A percentile compares a stretch with the other conserved stretches of the same genome.
phyloP scores from a whole-genome alignment of 2,113 vertebrate species.

The Rhizomys pruinosus region DNA sequence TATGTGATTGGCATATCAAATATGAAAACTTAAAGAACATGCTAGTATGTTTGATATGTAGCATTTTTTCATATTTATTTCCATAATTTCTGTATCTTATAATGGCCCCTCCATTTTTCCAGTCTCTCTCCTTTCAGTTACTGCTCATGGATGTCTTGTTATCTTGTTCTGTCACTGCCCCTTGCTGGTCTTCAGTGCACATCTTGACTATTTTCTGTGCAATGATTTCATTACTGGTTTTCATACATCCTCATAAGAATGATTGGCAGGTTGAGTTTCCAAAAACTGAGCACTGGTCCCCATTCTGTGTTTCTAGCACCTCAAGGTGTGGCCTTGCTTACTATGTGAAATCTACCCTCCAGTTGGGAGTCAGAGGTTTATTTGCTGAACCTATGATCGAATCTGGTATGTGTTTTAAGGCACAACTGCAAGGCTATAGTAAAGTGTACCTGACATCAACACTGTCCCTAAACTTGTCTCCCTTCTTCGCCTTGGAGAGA shows the following conservation, averaged over 20 bases:
- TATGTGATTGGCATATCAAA: not conserved
- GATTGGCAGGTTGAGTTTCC: not conserved
- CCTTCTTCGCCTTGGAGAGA: not conserved
- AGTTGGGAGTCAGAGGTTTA: not conserved
- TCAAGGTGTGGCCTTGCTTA: not conserved
- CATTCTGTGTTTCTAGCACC: not conserved
- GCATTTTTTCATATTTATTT: slow-evolving; percentile 8
- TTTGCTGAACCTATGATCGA: not conserved
- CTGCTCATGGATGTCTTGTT: slow-evolving; percentile 5
- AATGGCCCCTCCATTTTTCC: not conserved
- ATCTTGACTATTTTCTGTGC: not conserved
- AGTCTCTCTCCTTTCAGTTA: not conserved
- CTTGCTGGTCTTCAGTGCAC: not conserved
- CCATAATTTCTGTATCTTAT: not conserved
- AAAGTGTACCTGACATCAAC: not conserved
- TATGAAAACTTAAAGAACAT: not conserved
- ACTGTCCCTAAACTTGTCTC: not conserved
- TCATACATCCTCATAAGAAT: not conserved
- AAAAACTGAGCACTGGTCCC: not conserved
- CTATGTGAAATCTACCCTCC: not conserved
- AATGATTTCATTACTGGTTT: not conserved
- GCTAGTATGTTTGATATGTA: not conserved
- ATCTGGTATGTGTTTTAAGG: not conserved
- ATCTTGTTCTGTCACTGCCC: not conserved
- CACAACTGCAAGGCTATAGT: not conserved